Evolutionary conservation across 2,113 vertebrate species (phyloP), one percentile per base, ranked within the genome.

Genomic region (Anser cygnoides): DNA sequence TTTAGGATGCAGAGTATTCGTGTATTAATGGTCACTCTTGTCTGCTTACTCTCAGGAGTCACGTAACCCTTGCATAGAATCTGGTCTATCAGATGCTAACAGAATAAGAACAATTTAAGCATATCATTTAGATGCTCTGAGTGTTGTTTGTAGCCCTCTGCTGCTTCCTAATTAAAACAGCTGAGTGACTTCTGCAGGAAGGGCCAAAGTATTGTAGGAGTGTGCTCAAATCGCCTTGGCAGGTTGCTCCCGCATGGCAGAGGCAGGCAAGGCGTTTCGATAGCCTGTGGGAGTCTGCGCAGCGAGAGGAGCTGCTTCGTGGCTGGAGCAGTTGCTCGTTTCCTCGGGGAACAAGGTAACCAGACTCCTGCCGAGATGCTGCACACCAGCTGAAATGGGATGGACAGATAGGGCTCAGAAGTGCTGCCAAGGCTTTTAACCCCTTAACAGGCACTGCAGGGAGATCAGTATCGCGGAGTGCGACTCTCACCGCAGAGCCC

Each of bases 401-500:
- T 68, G 49, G 74, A 37, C 29, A 58, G 68, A 80, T 29, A 46
- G 1, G 9, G 33, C 75, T 91, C 71, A 49, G 67, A 66, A 90
- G 57, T 61, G 58, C 54, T 94, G 70, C 84, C 52, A 79, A 68
- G 35, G 22, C 61, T 72, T 63, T 83, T 79, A 44, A 52, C 26
- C 65, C 15, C 39, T 37, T 50, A 23, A 16, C 10, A 43, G 33
- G 44, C 22, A 6, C 37, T 43, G 54, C 7, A 1, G 17, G 28
- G 29, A 84, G 61, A 87, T 62, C 25, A 0, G 0, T 37, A 46
- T n/a, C 18, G 37, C 43, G 31, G 8, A 8, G 29, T 14, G 33
- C 39, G 3, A 8, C 72, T 82, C 49, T 10, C 28, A 28, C 8
- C 12, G 9, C 29, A 8, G 66, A n/a, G 58, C 57, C 17, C 12